Base-by-base conservation (phyloP, 1,140 invertebrate genomes). In the Drosophila parvula region DNA sequence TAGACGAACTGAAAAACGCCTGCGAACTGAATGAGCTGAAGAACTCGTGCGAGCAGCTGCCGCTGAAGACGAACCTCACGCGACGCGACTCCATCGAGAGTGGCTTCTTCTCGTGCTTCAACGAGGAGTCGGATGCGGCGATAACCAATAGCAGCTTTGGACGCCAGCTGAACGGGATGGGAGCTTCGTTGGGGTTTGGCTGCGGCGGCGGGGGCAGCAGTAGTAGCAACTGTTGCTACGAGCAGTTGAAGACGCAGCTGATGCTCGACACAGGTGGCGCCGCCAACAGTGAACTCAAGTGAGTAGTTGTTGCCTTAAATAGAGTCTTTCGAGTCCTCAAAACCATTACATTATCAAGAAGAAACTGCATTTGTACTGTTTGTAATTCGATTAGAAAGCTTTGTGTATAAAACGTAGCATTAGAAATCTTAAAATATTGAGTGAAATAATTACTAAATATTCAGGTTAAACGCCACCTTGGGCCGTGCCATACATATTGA, bases 1-100 rank as follows among this genome's bases (percentile, higher is more conserved):
- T 78, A 14, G 77, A 89, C 47, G 78, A 80, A 53, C 43, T 71
- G 7, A 91, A 91, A 61, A 77, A 67, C 27, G 67, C 70, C 43
- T 75, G 77, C 45, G 90, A 91, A 41, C 36, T 70, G 14, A 68
- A 8, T 14, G 80, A 82, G n/a, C 36, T 84, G 11, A 91, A 91
- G 62, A 78, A 69, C 41, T 79, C 70, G 10, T 75, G 77, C 30
- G 90, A 91, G 14, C 61, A 85, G 50, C 41, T 91, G 18, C 79
- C 90, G 1, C 50, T 81, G 7, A 92, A 91, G 34, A 59, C 73
- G 32, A 91, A 93, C 91, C 90, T 95, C 3, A 93, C 94, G 47
- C 93, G 96, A 11, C 93, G 96, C 38, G 96, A 96, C n/a, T 97
- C 96, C 9, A 97, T 96, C 81, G 97, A 98, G 91, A 97, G 96